Conservation (phyloP, 2,888 invertebrate species). For the Dilophus febrilis region DNA sequence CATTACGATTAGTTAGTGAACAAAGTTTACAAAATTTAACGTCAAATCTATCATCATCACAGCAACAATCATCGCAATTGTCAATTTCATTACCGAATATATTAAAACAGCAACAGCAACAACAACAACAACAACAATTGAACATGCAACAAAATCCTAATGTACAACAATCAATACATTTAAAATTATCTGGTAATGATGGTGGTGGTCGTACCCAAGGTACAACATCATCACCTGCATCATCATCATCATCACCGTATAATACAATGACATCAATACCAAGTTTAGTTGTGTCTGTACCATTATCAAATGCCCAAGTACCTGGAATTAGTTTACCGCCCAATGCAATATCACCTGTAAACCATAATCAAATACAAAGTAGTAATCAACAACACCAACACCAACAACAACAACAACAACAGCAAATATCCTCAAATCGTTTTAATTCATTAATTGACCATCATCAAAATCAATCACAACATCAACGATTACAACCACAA, state of each 20-base stretch:
- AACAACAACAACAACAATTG: slow-evolving; percentile 1
- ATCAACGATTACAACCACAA: background rate
- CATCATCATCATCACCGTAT: slow-evolving; percentile 3
- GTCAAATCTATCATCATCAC: slow-evolving; percentile 11
- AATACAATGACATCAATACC: slow-evolving; percentile 18
- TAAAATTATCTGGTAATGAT: slow-evolving; percentile 3
- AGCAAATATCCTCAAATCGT: background rate
- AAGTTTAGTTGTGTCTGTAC: slow-evolving; percentile 46
- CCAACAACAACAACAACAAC: background rate
- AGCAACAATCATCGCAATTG: slow-evolving; percentile 5
- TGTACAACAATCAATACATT: slow-evolving; percentile 2
- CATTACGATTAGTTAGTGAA: slow-evolving; percentile 13
- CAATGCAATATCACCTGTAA: slow-evolving; percentile 15
- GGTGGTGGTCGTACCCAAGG: slow-evolving; percentile 8
- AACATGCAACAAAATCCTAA: background rate
- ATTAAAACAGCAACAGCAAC: slow-evolving; percentile 1
- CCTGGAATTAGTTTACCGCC: slow-evolving; percentile 29
- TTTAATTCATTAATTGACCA: background rate
- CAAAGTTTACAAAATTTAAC: slow-evolving; percentile 17
- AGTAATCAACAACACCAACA: background rate
- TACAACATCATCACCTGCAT: slow-evolving; percentile 9
- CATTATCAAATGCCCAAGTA: slow-evolving; percentile 34
- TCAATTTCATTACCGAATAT: background rate
- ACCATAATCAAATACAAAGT: background rate
- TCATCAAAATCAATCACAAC: background rate